phyloP scores from a whole-genome alignment of 2,113 vertebrate species.

The Taxidea taxus region DNA sequence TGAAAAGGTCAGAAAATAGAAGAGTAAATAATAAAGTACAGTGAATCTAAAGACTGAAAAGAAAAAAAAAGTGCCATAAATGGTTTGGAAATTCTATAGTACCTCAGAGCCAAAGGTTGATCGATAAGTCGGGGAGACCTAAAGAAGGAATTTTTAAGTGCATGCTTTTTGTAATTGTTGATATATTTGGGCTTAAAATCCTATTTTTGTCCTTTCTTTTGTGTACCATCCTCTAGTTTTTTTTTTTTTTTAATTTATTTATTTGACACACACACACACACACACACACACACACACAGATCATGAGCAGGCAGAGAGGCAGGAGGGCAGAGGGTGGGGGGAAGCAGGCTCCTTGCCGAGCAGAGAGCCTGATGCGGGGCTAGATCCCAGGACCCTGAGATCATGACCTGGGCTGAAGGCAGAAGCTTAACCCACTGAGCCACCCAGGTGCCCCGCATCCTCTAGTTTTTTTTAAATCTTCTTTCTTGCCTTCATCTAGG shows the following conservation, averaged over 20 bases:
- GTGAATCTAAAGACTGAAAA: neutral
- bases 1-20: neutral
- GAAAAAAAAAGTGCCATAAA: neutral
- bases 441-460: too few species aligned
- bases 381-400: too few species aligned
- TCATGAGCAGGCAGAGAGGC: too few species aligned
- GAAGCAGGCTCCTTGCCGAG: too few species aligned
- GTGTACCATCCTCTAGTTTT: neutral
- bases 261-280: too few species aligned
- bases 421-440: too few species aligned
- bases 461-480: neutral
- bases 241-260: too few species aligned
- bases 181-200: neutral
- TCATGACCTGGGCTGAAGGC: too few species aligned
- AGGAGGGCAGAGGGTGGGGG: too few species aligned
- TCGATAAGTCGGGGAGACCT: neutral
- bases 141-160: neutral
- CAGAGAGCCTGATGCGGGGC: too few species aligned
- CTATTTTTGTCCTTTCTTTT: neutral
- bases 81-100: neutral
- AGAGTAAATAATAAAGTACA: neutral
- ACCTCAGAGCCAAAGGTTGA: neutral
- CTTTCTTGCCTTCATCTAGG: neutral
- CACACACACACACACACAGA: too few species aligned
- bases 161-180: neutral